Evolutionary conservation across 2,797 vertebrate species (phyloP).

Genomic region (Eupleurogrammus muticus): DNA sequence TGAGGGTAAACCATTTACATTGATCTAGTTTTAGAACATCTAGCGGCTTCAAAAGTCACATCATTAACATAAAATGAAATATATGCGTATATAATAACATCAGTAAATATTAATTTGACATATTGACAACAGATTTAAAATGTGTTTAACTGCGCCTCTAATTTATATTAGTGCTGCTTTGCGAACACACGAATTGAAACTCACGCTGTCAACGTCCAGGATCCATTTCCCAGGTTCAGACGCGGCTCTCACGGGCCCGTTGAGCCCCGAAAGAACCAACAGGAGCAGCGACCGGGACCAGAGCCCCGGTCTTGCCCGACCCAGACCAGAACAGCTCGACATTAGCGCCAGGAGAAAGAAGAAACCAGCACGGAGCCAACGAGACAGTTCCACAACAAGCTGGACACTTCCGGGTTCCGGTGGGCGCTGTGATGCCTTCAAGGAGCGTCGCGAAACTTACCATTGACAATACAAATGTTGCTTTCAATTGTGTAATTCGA

Average conservation of each 20-base stretch:
- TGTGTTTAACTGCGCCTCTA: too few relatives aligned
- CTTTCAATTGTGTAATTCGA: background rate
- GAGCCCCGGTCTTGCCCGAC: constrained; percentile 1
- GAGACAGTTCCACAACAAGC: constrained; percentile 39
- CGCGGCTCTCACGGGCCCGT: constrained; percentile 43
- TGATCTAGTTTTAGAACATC: too few relatives aligned
- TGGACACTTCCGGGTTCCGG: constrained; percentile 54
- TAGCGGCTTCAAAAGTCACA: too few relatives aligned
- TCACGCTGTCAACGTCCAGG: constrained; percentile 73
- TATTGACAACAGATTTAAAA: too few relatives aligned
- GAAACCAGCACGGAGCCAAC: constrained; percentile 32
- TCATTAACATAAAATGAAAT: too few relatives aligned
- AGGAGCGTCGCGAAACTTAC: rapidly evolving
- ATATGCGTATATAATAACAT: too few relatives aligned
- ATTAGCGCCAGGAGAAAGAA: constrained; percentile 55
- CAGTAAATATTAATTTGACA: too few relatives aligned
- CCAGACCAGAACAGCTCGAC: constrained; percentile 47
- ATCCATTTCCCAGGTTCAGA: constrained; percentile 81
- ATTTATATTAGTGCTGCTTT: too few relatives aligned
- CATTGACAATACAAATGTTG: rapidly evolving
- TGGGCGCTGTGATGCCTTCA: constrained; percentile 39
- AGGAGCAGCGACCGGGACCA: constrained; percentile 35
- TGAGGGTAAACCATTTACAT: too few relatives aligned
- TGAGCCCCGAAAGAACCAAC: constrained; percentile 31
- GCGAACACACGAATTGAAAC: constrained; percentile 39